Percentiles rank a stretch among this genome's conserved stretches.
Conservation (phyloP, 1,140 invertebrate species). For the Drosophila pseudoobscura region DNA sequence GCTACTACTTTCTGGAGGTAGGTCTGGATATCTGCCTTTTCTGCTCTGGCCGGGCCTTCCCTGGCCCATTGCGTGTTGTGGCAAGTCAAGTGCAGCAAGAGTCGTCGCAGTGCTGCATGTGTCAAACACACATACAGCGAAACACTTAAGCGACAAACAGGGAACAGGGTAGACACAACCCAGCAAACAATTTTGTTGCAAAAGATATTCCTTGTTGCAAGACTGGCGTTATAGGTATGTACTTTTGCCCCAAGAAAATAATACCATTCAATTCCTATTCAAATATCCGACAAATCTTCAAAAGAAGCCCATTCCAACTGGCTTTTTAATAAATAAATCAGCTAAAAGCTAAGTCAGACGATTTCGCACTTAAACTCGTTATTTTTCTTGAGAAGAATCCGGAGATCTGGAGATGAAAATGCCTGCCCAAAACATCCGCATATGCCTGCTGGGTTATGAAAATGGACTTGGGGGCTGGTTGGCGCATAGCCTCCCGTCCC, state of each 20-base stretch:
- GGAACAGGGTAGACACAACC: slow-evolving; percentile 15
- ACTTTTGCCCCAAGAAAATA: neutral
- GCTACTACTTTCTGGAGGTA: slow-evolving; percentile 57
- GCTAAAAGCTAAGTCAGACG: no score
- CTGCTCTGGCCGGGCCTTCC: slow-evolving; percentile 12
- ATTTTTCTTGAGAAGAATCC: no score
- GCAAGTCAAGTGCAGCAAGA: slow-evolving; percentile 77
- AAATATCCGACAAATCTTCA: no score
- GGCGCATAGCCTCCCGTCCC: slow-evolving; percentile 27
- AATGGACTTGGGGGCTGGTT: slow-evolving; percentile 5
- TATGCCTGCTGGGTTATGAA: slow-evolving; percentile 43
- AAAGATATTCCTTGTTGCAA: neutral
- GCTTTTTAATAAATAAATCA: no score
- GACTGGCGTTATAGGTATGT: no score
- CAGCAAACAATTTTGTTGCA: slow-evolving; percentile 34
- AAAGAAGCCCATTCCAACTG: no score
- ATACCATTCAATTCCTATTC: no score
- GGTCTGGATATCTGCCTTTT: slow-evolving; percentile 29
- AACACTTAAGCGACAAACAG: slow-evolving; percentile 42
- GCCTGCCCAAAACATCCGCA: neutral
- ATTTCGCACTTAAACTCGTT: no score
- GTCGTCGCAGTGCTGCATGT: slow-evolving; percentile 44
- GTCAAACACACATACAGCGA: slow-evolving; percentile 39
- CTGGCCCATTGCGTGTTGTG: slow-evolving; percentile 70
- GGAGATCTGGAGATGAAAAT: no score